A percentile compares a stretch with the other conserved stretches of the same genome.
These are phyloP conservation scores for Potorous gilbertii DNA, from an alignment of 2,797 vertebrate genomes.

Conservation along the genomic window DNA sequence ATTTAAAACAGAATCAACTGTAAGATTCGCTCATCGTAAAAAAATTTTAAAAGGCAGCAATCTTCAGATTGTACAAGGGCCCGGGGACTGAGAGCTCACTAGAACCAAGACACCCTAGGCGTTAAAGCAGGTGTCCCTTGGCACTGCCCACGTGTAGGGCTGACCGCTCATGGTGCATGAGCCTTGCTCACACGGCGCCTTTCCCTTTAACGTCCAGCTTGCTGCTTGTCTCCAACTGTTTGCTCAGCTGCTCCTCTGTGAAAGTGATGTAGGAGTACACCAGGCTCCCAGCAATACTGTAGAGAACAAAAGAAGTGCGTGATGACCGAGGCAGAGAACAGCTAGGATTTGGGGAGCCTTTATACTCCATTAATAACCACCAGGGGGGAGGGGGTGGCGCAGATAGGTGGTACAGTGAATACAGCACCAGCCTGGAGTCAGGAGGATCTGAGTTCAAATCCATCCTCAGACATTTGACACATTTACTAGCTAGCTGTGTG, in stretches of 20 bases:
- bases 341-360: too few relatives aligned
- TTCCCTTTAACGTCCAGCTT: slow-evolving; percentile 88
- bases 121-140: neutral
- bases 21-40: slow-evolving; percentile 62
- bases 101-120: neutral
- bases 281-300: slow-evolving; percentile 96
- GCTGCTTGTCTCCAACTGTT: slow-evolving; percentile 82
- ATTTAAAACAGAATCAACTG: slow-evolving; percentile 70
- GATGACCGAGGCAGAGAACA: neutral
- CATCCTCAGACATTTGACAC: too few relatives aligned
- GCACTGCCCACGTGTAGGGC: slow-evolving; percentile 29
- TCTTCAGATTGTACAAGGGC: slow-evolving; percentile 76
- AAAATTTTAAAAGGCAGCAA: slow-evolving; percentile 78
- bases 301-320: slow-evolving; percentile 23
- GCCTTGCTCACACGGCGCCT: slow-evolving; percentile 83
- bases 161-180: accelerated
- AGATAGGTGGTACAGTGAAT: too few relatives aligned
- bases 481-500: too few relatives aligned
- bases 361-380: too few relatives aligned
- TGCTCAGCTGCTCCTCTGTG: slow-evolving; percentile 92
- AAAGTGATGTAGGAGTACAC: slow-evolving; percentile 98
- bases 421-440: too few relatives aligned
- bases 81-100: slow-evolving; percentile 55
- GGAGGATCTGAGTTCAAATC: too few relatives aligned
- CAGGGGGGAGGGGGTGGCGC: too few relatives aligned